These are phyloP conservation scores for Fragum sueziense DNA, from an alignment of 2,888 invertebrate species.

Conservation along the genomic window DNA sequence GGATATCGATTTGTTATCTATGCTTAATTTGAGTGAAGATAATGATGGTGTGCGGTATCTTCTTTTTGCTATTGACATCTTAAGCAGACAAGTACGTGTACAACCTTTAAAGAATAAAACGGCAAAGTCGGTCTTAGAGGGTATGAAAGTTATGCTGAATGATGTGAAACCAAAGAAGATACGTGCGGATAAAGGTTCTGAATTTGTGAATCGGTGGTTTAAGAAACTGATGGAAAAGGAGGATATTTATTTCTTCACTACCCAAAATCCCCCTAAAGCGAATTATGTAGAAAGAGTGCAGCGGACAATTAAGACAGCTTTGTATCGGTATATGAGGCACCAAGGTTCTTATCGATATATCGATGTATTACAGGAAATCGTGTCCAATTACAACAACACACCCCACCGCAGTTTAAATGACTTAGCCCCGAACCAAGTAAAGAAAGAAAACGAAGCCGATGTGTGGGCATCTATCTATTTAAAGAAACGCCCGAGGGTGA, in stretches of 20 bases:
- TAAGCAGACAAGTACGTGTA: conserved; percentile 48
- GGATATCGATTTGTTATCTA: conserved; percentile 47
- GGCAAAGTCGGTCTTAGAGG: conserved; percentile 31
- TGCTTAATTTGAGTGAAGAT: conserved; percentile 32
- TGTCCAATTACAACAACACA: conserved; percentile 22
- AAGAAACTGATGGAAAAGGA: conserved; percentile 24
- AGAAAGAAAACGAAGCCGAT: conserved; percentile 41
- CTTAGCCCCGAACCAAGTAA: conserved; percentile 31
- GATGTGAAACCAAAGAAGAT: conserved; percentile 29
- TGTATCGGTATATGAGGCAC: conserved; percentile 18
- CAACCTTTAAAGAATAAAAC: conserved; percentile 43
- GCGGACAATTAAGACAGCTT: conserved; percentile 19
- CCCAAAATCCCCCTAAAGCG: conserved; percentile 30
- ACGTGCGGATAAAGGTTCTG: conserved; percentile 25
- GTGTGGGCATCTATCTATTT: conserved; percentile 42
- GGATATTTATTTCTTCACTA: conserved; percentile 30
- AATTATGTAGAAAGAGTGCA: conserved; percentile 31
- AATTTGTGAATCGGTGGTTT: conserved; percentile 35
- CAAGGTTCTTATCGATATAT: conserved; percentile 26
- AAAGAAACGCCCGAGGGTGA: conserved; percentile 18
- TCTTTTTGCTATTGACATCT: conserved; percentile 46
- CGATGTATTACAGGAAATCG: conserved; percentile 5
- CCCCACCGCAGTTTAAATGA: conserved; percentile 33
- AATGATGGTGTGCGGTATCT: conserved; percentile 49
- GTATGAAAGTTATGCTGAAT: conserved; percentile 32